Percentiles rank a stretch among this genome's conserved stretches.
phyloP scores from a whole-genome alignment of 2,888 invertebrate species.

The Phorcus lineatus region DNA sequence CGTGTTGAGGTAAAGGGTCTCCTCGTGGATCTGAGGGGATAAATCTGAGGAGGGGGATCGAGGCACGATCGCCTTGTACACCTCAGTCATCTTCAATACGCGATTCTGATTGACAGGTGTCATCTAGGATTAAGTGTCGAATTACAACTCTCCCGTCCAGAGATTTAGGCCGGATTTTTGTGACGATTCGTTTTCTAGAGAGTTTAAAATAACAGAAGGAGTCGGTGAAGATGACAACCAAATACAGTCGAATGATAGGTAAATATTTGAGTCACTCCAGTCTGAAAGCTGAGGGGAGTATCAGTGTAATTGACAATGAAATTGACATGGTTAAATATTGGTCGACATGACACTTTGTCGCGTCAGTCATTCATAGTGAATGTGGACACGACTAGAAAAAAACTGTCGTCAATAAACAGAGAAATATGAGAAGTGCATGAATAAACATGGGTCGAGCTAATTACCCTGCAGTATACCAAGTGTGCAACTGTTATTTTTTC shows the following conservation, averaged over 20 bases:
- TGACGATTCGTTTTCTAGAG: slow-evolving; percentile 7
- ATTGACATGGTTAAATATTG: slow-evolving; percentile 24
- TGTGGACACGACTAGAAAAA: background rate
- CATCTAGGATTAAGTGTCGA: background rate
- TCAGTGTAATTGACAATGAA: slow-evolving; percentile 17
- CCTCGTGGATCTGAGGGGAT: background rate
- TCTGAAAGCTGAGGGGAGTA: slow-evolving; percentile 1
- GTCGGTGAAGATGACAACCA: slow-evolving; percentile 13
- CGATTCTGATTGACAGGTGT: slow-evolving; percentile 10
- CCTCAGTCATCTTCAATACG: too few relatives aligned
- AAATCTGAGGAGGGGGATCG: background rate
- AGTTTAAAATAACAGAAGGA: slow-evolving; percentile 13
- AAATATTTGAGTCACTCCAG: slow-evolving; percentile 23
- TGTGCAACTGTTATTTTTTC: slow-evolving; percentile 17
- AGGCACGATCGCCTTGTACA: background rate
- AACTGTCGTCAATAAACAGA: slow-evolving; percentile 1
- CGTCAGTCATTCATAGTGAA: background rate
- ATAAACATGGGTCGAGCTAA: slow-evolving; percentile 1
- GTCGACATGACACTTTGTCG: slow-evolving; percentile 20
- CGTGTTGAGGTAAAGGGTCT: background rate
- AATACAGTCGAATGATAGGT: slow-evolving; percentile 11
- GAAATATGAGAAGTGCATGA: background rate
- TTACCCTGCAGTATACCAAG: background rate
- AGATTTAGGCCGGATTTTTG: background rate
- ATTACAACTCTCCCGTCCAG: background rate